Evolutionary conservation across 92 coral and sea anemone genomes (phyloP), one percentile per base, ranked within the genome.

Genomic region (Micromussa lordhowensis): DNA sequence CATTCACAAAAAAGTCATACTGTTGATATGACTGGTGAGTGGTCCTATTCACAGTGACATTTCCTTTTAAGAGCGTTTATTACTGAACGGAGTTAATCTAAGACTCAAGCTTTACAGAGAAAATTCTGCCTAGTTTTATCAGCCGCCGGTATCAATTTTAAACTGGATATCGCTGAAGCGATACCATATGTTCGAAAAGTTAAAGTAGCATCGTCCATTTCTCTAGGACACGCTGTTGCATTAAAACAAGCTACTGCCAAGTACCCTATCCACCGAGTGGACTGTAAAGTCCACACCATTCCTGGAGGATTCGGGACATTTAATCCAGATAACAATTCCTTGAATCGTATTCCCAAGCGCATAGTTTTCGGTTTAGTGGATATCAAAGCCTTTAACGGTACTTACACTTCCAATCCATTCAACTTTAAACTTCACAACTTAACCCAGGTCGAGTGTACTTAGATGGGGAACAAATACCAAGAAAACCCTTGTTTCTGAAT

Each of bases 71-170:
- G n/a, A n/a, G n/a, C n/a, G n/a, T n/a, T n/a, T n/a, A n/a, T n/a
- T n/a, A n/a, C n/a, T n/a, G n/a, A n/a, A n/a, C n/a, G n/a, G n/a
- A n/a, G n/a, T n/a, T n/a, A n/a, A n/a, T n/a, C n/a, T n/a, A n/a
- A n/a, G n/a, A n/a, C n/a, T n/a, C n/a, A n/a, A n/a, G n/a, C n/a
- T n/a, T n/a, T n/a, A n/a, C n/a, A n/a, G n/a, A n/a, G n/a, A n/a
- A n/a, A n/a, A n/a, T 94, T 94, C 58, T 93, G 96, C 72, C 73
- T 91, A 68, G 84, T 88, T 12, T 94, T 92, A 21, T 87, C 91
- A 29, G 89, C 69, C 76, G 30, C 92, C 2, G 74, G 77, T n/a
- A 81, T 93, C 32, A 83, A 69, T 35, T 89, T 89, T 59, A 91
- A 94, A 77, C 84, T 94, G 8, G 88, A 86, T 34, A 78, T 91